Evolutionary conservation across 2,888 invertebrate species (phyloP), one percentile per base, ranked within the genome.

Genomic region (Diplazon laetatorius): DNA sequence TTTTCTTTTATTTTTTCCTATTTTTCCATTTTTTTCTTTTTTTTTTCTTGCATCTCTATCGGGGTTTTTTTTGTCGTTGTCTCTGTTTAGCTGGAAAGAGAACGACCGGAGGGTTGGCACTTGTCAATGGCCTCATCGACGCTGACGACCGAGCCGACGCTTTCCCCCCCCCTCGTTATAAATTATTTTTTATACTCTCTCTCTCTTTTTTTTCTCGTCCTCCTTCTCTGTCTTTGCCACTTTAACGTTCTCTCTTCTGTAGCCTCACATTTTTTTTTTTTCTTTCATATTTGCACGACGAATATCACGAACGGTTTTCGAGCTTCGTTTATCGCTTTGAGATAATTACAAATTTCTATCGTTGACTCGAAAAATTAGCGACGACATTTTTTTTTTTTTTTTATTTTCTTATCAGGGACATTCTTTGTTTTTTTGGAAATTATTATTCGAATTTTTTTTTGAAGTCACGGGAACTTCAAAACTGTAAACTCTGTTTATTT

Each of bases 271-370:
- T n/a, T n/a, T n/a, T n/a, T n/a, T n/a, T n/a, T n/a, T 39, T 52
- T 52, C 35, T 63, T 44, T 59, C 62, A 46, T 65, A 76, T 80
- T 74, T 80, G 62, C 66, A 70, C 76, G 48, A 74, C 65, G 73
- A 76, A 80, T 80, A n/a, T 80, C 70, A 80, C 80, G 68, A 69
- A 69, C n/a, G n/a, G n/a, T n/a, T n/a, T n/a, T n/a, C n/a, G n/a
- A 75, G 62, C 18, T 68, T 63, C 52, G 65, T 62, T 37, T 57
- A 74, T 71, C 74, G 66, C 30, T 14, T 8, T 30, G 30, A 25
- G 55, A n/a, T n/a, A n/a, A n/a, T n/a, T n/a, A n/a, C n/a, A n/a
- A n/a, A n/a, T n/a, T n/a, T n/a, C n/a, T n/a, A n/a, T n/a, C n/a
- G n/a, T n/a, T n/a, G 37, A 6, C 37, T 6, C 37, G 1, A 6